These are phyloP conservation scores for Chrysocyon brachyurus DNA, from an alignment of 2,797 vertebrate genomes.

Conservation along the genomic window DNA sequence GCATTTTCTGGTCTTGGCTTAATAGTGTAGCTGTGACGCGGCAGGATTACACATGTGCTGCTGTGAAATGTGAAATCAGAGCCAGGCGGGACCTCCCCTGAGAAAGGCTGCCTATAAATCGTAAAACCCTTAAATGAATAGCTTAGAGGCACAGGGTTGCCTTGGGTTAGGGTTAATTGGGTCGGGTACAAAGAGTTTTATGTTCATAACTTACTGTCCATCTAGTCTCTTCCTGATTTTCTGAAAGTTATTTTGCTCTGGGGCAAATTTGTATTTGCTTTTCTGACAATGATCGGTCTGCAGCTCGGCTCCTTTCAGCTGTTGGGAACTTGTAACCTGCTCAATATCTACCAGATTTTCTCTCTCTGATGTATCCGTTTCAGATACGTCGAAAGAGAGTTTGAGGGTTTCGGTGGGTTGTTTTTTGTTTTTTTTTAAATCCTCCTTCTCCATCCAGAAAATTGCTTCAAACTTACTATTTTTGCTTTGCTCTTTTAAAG, in stretches of 20 bases:
- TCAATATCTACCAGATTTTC: constrained; percentile 79
- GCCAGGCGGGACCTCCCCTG: constrained; percentile 88
- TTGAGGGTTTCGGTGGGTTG: not conserved
- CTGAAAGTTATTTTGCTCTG: constrained; percentile 83
- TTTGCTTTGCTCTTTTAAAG: not conserved
- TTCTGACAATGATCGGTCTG: constrained; percentile 79
- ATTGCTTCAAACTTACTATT: not conserved
- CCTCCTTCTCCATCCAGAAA: not conserved
- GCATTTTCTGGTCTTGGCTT: constrained; percentile 74
- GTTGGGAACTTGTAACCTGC: constrained; percentile 77
- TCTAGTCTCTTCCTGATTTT: constrained; percentile 87
- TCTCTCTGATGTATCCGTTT: constrained; percentile 49
- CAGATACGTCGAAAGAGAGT: not conserved
- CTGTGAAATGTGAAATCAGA: constrained; percentile 84
- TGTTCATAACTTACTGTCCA: constrained; percentile 89
- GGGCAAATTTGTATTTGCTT: constrained; percentile 85
- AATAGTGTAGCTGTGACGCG: constrained; percentile 67
- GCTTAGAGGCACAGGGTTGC: constrained; percentile 83
- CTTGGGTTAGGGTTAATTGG: constrained; percentile 88
- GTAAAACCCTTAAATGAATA: constrained; percentile 87
- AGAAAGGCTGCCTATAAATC: constrained; percentile 86
- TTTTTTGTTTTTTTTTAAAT: not conserved
- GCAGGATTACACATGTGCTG: constrained; percentile 82
- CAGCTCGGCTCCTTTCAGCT: constrained; percentile 82
- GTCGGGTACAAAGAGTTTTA: constrained; percentile 89